Evolutionary conservation across 2,797 vertebrate species (phyloP).

Genomic region (Sylvia borin): DNA sequence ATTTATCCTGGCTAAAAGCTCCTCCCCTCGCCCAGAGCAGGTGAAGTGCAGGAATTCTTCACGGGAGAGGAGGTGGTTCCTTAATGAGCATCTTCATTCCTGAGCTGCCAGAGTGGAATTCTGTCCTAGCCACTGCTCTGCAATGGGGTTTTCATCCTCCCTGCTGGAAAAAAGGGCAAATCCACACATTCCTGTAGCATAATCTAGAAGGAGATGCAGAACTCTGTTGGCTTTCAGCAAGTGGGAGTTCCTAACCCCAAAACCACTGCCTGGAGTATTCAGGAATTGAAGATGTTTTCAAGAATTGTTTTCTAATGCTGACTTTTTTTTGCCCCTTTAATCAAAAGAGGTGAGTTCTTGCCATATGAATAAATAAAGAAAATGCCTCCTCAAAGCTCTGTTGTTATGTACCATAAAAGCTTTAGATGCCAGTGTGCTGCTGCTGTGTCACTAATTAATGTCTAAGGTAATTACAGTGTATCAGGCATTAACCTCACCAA

Average conservation of each 20-base stretch:
- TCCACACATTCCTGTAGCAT: neutral
- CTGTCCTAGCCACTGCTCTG: neutral
- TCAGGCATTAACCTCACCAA: neutral
- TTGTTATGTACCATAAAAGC: neutral
- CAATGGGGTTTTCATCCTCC: neutral
- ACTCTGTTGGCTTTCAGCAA: neutral
- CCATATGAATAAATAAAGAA: neutral
- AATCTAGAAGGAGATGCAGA: neutral
- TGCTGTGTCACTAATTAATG: neutral
- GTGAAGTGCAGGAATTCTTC: neutral
- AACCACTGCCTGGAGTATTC: neutral
- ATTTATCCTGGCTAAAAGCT: accelerated
- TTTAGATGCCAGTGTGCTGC: neutral
- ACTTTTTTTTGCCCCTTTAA: neutral
- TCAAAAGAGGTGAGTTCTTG: neutral
- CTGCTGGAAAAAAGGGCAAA: neutral
- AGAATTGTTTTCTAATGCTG: neutral
- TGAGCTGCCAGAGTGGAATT: neutral
- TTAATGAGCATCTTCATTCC: neutral
- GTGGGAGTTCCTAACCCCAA: neutral
- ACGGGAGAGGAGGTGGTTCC: neutral
- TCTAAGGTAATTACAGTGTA: neutral
- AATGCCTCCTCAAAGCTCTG: neutral
- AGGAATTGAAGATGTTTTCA: neutral
- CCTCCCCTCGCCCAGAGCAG: neutral